Conservation (phyloP, 2,113 vertebrate genomes). For the Amblyornis subalaris region DNA sequence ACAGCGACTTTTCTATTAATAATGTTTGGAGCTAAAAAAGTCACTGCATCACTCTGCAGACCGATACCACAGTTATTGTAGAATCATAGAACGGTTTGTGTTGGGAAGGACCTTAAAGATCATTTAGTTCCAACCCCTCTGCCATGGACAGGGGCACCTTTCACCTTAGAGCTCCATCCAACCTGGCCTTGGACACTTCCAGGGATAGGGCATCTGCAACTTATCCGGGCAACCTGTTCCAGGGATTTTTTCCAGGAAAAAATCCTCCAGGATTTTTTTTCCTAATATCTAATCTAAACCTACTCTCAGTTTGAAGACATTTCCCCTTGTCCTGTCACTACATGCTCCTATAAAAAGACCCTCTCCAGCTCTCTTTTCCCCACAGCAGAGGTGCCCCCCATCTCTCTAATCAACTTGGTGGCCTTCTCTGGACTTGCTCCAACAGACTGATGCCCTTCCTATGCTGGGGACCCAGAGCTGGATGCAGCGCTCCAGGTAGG, state of each 20-base stretch:
- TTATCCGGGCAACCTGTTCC: not conserved
- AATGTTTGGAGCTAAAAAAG: not conserved
- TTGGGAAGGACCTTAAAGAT: not conserved
- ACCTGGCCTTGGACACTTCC: not conserved
- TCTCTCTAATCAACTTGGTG: not conserved
- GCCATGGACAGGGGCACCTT: not conserved
- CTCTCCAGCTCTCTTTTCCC: not conserved
- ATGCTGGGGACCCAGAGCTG: not conserved
- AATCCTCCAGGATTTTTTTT: too few species aligned
- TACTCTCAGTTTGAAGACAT: not conserved
- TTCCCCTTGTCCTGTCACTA: not conserved
- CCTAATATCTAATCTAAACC: not conserved
- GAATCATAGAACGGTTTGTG: not conserved
- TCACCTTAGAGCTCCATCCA: not conserved
- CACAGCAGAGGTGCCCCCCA: not conserved
- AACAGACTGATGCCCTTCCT: fast-evolving
- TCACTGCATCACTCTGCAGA: not conserved
- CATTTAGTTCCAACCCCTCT: not conserved
- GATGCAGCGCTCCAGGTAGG: fast-evolving
- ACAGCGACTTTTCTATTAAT: not conserved
- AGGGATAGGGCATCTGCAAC: not conserved
- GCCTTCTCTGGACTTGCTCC: not conserved
- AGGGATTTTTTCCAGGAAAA: too few species aligned
- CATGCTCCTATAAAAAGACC: not conserved
- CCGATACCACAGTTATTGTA: not conserved